These are phyloP conservation scores for Acridotheres tristis DNA, from an alignment of 2,797 vertebrate species.

Conservation along the genomic window DNA sequence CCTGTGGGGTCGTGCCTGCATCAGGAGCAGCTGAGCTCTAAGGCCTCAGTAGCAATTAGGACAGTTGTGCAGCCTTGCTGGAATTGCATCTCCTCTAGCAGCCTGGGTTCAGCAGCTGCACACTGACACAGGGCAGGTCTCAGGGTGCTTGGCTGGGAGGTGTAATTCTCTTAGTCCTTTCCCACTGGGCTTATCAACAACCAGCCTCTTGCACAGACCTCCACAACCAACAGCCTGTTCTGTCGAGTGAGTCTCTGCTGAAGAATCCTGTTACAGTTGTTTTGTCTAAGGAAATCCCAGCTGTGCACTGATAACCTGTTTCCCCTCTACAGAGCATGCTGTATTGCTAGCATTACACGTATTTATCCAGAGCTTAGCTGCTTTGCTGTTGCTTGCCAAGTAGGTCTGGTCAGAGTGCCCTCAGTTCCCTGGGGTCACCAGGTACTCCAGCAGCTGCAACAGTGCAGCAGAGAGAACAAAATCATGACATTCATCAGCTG, in stretches of 20 bases:
- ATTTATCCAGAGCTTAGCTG: constrained; percentile 42
- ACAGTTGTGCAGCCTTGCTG: not conserved
- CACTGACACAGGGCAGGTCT: not conserved
- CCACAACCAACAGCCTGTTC: not conserved
- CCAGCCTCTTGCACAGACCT: not conserved
- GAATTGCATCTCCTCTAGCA: not conserved
- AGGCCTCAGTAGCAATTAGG: not conserved
- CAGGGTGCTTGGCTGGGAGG: not conserved
- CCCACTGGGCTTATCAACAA: not conserved
- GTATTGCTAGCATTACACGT: not conserved
- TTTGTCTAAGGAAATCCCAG: constrained; percentile 28
- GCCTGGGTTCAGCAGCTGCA: not conserved
- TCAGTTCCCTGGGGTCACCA: not conserved
- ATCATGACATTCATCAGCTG: not conserved
- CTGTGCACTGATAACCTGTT: constrained; percentile 12
- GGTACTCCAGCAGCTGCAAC: not conserved
- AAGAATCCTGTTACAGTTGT: not conserved
- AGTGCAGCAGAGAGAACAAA: not conserved
- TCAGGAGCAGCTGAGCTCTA: not conserved
- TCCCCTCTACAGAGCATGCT: not conserved
- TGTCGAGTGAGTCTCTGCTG: not conserved
- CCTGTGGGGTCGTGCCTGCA: not conserved
- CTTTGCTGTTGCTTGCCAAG: constrained; percentile 20
- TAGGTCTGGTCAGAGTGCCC: not conserved
- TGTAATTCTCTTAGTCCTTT: not conserved